A percentile compares a stretch with the other conserved stretches of the same genome.
These are phyloP conservation scores for Saturnia pavonia DNA, from an alignment of 2,888 invertebrate genomes.

Conservation along the genomic window DNA sequence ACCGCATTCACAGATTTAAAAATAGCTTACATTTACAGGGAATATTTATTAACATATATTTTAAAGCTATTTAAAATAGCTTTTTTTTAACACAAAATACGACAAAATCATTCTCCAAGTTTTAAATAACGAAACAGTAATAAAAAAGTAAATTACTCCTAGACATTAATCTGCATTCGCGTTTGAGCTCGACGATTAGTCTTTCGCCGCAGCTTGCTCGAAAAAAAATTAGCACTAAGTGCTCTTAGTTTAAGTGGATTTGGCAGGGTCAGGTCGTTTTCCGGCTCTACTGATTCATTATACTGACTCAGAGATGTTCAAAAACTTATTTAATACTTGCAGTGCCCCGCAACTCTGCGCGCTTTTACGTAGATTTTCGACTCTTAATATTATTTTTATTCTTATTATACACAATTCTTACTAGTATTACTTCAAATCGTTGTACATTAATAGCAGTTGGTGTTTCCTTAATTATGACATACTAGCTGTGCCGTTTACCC, in stretches of 20 bases:
- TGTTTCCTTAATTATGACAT: too few species aligned
- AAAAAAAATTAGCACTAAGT: slow-evolving; percentile 38
- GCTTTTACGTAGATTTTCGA: too few species aligned
- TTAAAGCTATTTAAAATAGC: background rate
- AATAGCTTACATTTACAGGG: too few species aligned
- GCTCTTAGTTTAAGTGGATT: slow-evolving; percentile 59
- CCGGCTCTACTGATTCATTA: slow-evolving; percentile 41
- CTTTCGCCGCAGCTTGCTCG: slow-evolving; percentile 34
- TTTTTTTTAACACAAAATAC: background rate
- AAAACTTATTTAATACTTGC: background rate
- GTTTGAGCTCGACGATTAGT: slow-evolving; percentile 47
- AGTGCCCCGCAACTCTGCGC: too few species aligned
- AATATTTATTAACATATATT: too few species aligned
- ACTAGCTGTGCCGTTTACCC: too few species aligned
- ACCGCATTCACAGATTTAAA: too few species aligned
- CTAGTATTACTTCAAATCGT: too few species aligned
- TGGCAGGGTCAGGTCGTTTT: slow-evolving; percentile 41
- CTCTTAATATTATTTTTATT: too few species aligned
- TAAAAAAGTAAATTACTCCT: slow-evolving; percentile 37
- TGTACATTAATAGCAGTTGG: too few species aligned
- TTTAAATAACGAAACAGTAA: slow-evolving; percentile 23
- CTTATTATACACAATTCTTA: too few species aligned
- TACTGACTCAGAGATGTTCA: slow-evolving; percentile 21
- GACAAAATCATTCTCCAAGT: background rate
- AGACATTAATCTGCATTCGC: slow-evolving; percentile 45